Base-by-base conservation (phyloP, 2,113 vertebrate species). In the Tichodroma muraria region DNA sequence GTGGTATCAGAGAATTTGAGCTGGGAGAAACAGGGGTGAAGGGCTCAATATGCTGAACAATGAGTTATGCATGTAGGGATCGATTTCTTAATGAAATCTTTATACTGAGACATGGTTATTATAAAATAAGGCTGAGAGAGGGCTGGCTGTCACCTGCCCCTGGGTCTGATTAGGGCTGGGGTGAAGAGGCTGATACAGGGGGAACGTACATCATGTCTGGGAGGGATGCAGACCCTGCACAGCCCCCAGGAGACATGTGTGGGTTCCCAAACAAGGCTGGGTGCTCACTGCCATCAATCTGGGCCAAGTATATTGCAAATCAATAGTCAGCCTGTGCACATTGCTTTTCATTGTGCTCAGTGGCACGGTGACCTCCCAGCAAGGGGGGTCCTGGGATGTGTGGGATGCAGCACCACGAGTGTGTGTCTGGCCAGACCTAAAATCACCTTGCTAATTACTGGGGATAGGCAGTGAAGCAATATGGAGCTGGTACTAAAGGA, bases 81-180 rank as follows among this genome's bases (percentile, higher is more conserved):
- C 27, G 64, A 95, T 94, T 96, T 92, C 66, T 86, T 86, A 83
- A 92, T 54, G 76, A 95, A 95, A 96, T 90, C 92, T 92, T 93
- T 86, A 86, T 80, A 28, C 72, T 72, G 88, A 91, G 71, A 86
- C 72, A 83, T 1, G 35, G 79, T 77, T 92, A 75, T 77, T 75
- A 92, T 68, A 91, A 90, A 95, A 93, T 63, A 84, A 88, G 82
- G 40, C 2, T 7, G 70, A 16, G 40, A 77, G 24, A 17, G 21
- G 64, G 47, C 44, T 0, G 2, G 44, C 56, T 84, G 72, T 86
- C 91, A 96, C 47, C 56, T 95, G 85, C 78, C 84, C 73, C 80
- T 37, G 45, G 52, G 47, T 66, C 65, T 91, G 87, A 91, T 90
- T 60, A 85, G 85, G 85, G 68, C 22, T 66, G 68, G 78, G 88